Base-by-base conservation (phyloP, 30 jellyfish, hydroid and myxozoan genomes). In the Aurelia sp. region DNA sequence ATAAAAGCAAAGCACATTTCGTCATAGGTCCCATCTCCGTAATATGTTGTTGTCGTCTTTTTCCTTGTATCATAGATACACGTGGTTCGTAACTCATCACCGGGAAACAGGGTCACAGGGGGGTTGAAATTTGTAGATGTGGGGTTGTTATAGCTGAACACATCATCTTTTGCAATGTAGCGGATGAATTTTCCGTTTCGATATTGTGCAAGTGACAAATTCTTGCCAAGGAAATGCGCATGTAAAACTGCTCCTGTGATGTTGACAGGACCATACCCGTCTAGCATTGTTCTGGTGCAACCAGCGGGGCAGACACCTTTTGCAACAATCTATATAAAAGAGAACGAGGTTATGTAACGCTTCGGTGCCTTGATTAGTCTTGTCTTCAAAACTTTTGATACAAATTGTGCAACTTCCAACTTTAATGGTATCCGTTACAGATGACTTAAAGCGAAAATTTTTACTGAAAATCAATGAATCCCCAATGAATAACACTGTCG, bases 1-100 rank as follows among this genome's bases (percentile, higher is more conserved):
- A 86, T 18, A 66, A 86, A 86, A 15, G 77, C 95, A 50, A 74
- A 86, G 76, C 95, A 86, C 95, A 86, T 86, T 75, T 86, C 95
- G 22, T 86, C 89, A 21, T 74, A 75, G 11, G 95, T 76, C 2
- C 95, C 95, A 48, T 75, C 79, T 22, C 95, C 95, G 33, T 86
- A 75, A 51, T 74, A 86, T 12, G 95, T 86, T 31, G 85, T 66
- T 27, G 2, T 60, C 66, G 22, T 47, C 72, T 59, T 48, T 58
- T 51, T 53, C 47, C 18, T 69, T 12, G 95, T 74, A 80, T 86
- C 79, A 23, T 74, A 86, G 10, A 33, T 66, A 30, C 95, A 86
- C 33, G 89, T 75, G 47, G 95, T 86, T 37, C 71, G 72, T 18
- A 86, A 80, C 53, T 86, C 95, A 21, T 86, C 95, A 0, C 95